Evolutionary conservation across 2,888 invertebrate genomes (phyloP).

Genomic region (Drosophila pseudotakahashii): DNA sequence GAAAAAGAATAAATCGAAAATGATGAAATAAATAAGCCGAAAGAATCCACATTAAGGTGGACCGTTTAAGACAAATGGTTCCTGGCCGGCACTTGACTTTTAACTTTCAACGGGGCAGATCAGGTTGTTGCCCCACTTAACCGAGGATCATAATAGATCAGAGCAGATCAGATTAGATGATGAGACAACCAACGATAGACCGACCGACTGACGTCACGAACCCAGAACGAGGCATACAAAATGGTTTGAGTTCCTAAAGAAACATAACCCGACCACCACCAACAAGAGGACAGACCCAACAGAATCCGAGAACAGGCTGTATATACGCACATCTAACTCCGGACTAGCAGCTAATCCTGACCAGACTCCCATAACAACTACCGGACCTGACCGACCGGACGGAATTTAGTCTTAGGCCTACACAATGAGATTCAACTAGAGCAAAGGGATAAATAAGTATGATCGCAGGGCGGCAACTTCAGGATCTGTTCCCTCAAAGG

Average conservation of each 20-base stretch:
- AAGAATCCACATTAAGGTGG: background rate
- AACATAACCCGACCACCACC: conserved; percentile 62
- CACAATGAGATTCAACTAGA: conserved; percentile 54
- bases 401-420: conserved; percentile 45
- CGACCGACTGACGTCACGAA: conserved; percentile 53
- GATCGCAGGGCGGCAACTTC: conserved; percentile 5
- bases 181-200: conserved; percentile 20
- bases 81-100: conserved; percentile 9
- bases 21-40: background rate
- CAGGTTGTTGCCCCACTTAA: conserved; percentile 5
- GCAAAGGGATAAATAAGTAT: background rate
- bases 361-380: background rate
- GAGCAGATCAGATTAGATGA: background rate
- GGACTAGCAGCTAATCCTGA: conserved; percentile 44
- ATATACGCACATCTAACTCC: conserved; percentile 68
- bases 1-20: conserved; percentile 5
- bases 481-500: conserved; percentile 3
- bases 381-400: conserved; percentile 15
- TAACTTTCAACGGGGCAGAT: conserved; percentile 3
- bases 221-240: conserved; percentile 55
- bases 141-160: conserved; percentile 4
- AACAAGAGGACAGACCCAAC: conserved; percentile 1
- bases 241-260: conserved; percentile 78
- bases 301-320: conserved; percentile 58
- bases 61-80: background rate